Evolutionary conservation across 64 coral and sea anemone genomes (phyloP).

Genomic region (Stylophora pistillata): DNA sequence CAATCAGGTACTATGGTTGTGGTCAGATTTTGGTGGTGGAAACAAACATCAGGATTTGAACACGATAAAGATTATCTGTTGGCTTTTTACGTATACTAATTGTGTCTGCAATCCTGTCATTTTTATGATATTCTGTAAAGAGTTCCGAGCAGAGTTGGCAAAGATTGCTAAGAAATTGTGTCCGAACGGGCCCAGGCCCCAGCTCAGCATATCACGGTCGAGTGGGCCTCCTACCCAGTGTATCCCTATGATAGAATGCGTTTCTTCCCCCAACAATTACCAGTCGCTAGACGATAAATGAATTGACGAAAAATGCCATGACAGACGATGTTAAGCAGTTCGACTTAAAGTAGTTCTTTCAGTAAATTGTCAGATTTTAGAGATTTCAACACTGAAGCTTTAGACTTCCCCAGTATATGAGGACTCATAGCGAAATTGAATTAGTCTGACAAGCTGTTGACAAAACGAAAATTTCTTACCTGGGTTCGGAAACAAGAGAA

Average conservation of each 20-base stretch:
- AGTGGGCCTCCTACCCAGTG: background rate
- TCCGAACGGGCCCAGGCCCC: background rate
- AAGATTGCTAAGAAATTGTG: background rate
- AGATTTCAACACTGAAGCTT: too few species aligned
- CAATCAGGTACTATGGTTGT: conserved; percentile 71
- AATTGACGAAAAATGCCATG: background rate
- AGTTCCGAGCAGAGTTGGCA: conserved; percentile 41
- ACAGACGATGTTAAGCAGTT: too few species aligned
- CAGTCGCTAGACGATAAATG: conserved; percentile 1
- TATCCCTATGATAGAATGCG: background rate
- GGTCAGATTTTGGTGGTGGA: conserved; percentile 68
- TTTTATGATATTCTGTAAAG: conserved; percentile 56
- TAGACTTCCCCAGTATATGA: too few species aligned
- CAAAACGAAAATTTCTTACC: too few species aligned
- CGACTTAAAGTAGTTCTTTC: background rate
- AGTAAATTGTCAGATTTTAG: too few species aligned
- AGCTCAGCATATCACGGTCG: background rate
- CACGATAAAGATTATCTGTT: conserved; percentile 57
- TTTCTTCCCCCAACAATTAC: background rate
- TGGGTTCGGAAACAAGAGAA: too few species aligned
- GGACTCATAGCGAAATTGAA: too few species aligned
- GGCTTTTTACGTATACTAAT: conserved; percentile 78
- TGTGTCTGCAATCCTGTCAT: conserved; percentile 63
- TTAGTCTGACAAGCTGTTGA: too few species aligned
- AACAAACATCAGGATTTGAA: conserved; percentile 21